A percentile compares a stretch with the other conserved stretches of the same genome.
These are phyloP conservation scores for Torymus aiolomorphi DNA, from an alignment of 2,888 invertebrate species.

Conservation along the genomic window DNA sequence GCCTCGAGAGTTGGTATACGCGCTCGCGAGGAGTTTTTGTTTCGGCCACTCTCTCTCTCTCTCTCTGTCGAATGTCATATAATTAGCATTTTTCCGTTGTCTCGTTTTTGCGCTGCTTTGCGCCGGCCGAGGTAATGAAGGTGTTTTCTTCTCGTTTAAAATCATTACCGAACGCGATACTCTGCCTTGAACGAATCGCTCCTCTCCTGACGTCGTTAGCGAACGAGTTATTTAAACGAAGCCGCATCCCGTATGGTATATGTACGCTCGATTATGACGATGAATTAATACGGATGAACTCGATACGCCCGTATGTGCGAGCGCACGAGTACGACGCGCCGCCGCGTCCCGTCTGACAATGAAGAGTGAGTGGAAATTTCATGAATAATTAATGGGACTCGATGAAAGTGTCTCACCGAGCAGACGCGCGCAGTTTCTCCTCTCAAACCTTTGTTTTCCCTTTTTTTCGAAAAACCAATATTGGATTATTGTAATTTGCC, in stretches of 20 bases:
- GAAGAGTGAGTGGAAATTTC: conserved; percentile 15
- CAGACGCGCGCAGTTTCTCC: not conserved
- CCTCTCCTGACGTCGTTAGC: not conserved
- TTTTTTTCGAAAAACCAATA: conserved; percentile 7
- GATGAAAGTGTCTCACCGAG: conserved; percentile 22
- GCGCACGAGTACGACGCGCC: no score
- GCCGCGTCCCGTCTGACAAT: conserved; percentile 5
- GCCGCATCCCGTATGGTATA: not conserved
- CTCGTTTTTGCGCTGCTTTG: conserved; percentile 8
- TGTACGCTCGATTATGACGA: conserved; percentile 13
- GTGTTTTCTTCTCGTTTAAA: conserved; percentile 26
- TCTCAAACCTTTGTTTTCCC: not conserved
- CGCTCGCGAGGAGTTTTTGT: not conserved
- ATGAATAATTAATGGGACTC: conserved; percentile 23
- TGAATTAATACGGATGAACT: conserved; percentile 9
- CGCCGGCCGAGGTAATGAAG: conserved; percentile 5
- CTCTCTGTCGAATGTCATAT: not conserved
- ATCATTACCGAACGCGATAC: conserved; percentile 25
- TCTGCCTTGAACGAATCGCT: conserved; percentile 21
- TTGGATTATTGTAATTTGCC: conserved; percentile 9
- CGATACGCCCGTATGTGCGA: not conserved
- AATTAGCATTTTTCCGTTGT: conserved; percentile 22
- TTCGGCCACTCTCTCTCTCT: not conserved
- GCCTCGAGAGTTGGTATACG: not conserved
- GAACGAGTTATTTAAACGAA: conserved; percentile 24